These are phyloP conservation scores for Hiodon tergisus DNA, from an alignment of 2,113 vertebrate genomes.

Conservation along the genomic window DNA sequence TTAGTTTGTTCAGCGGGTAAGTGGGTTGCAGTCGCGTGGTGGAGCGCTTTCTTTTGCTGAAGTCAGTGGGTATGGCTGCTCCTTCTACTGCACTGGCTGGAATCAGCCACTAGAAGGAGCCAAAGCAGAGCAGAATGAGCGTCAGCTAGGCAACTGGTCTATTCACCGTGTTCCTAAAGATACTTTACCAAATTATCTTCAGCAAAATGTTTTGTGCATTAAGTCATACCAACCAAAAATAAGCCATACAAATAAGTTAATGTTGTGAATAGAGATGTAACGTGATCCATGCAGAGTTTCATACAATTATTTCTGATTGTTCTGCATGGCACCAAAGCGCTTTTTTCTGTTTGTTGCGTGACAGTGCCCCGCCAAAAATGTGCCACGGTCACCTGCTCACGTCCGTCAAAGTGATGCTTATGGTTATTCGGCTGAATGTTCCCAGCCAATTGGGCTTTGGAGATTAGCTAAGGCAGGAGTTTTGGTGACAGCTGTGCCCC, in stretches of 20 bases:
- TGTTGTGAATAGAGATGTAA: too few species aligned
- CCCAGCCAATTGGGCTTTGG: neutral
- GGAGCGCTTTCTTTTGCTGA: neutral
- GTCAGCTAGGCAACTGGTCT: too few species aligned
- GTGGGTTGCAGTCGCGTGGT: neutral
- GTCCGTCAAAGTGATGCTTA: neutral
- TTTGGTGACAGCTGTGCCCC: constrained; percentile 13
- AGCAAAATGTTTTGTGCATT: too few species aligned
- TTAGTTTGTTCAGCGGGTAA: neutral
- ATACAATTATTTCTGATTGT: neutral
- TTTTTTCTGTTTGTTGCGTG: neutral
- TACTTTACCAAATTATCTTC: too few species aligned
- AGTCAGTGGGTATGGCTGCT: neutral
- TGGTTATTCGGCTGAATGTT: neutral
- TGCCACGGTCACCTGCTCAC: neutral
- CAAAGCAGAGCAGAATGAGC: too few species aligned
- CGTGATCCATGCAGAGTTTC: neutral
- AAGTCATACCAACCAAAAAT: too few species aligned
- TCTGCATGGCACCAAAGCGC: neutral
- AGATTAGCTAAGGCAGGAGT: neutral
- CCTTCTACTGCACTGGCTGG: neutral
- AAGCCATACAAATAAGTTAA: too few species aligned
- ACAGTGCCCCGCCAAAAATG: neutral
- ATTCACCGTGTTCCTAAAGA: too few species aligned
- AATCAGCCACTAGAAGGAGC: too few species aligned